Base-by-base conservation (phyloP, 2,888 invertebrate species). In the Merodon equestris region DNA sequence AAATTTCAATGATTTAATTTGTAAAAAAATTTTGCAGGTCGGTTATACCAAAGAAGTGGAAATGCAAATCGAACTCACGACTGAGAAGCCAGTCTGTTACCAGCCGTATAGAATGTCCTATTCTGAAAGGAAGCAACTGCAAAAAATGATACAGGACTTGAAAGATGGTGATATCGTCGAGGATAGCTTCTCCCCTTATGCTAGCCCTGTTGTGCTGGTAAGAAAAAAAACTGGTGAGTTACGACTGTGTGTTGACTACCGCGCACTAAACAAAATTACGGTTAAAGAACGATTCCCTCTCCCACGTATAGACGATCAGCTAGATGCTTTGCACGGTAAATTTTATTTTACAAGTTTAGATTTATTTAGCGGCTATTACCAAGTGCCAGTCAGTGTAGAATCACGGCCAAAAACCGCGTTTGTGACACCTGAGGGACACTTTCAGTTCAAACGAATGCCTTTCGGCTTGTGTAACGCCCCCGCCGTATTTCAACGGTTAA, bases 1-100 rank as follows among this genome's bases (percentile, higher is more conserved):
- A 14, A 15, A 27, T 14, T 51, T 51, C 9, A 51, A 51, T 14
- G 51, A 51, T n/a, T 51, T 51, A 27, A 27, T 27, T 27, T 27
- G 27, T 27, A 27, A 27, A 27, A 27, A 27, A 4, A 27, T 27
- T 4, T 51, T 51, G 36, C 51, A 51, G 36, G 15, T 34, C 14
- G 34, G 13, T 15, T 51, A 34, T 27, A 34, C 51, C 13, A 51
- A 51, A 2, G 51, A 51, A 51, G 51, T 15, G 36, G 38, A 51
- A 51, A 51, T 51, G 51, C 15, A 51, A 10, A 51, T 51, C 51
- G 36, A 51, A 12, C 34, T 51, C 51, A 51, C 51, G 36, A 51
- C 51, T 51, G 50, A 50, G 50, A 50, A 27, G 34, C 34, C 50
- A 50, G 19, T 50, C n/a, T 50, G 34, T 50, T 50, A 27, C 27